Base-by-base conservation (phyloP, 2,113 vertebrate species). In the Apteryx mantelli region DNA sequence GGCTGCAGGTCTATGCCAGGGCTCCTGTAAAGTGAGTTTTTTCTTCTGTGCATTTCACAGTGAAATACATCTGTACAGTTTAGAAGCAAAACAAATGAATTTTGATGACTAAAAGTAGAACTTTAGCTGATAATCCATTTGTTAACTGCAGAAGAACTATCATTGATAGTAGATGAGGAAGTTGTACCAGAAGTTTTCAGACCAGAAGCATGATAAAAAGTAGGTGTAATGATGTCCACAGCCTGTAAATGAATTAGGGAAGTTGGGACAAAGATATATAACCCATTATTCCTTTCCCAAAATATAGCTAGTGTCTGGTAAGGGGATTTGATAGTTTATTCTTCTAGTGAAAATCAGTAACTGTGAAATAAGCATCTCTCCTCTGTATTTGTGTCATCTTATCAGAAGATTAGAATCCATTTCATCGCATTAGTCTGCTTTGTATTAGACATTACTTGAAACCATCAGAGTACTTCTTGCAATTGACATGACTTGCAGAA, bases 1-100 rank as follows among this genome's bases (percentile, higher is more conserved):
- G 99, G 99, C 98, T 99, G 94, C 99, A 99, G 98, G 99, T 99
- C 89, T 99, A 99, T 21, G 99, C 99, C 96, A 98, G 99, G 53
- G 99, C 99, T 46, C 99, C 99, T 11, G 98, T 99, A 38, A 99
- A 99, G 99, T 99, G 95, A 98, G 98, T 6, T 8, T 76, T 38
- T 50, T 40, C 18, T 15, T 4, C 10, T 26, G 12, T 86, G 7
- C 7, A 0, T 78, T 66, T 66, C 84, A 44, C 64, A 1, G 42
- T 38, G 30, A 14, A 13, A 58, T 15, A 5, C 4, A 22, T 30
- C 9, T 24, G 13, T 30, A 1, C 36, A 6, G 12, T 44, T 61
- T 18, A 16, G 20, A 24, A n/a, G 15, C 14, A 11, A 44, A 58
- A 13, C 6, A 21, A 26, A 36, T 1, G 0, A 2, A 4, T 88